phyloP scores from a whole-genome alignment of 2,888 invertebrate species.

The Iphiclides podalirius region DNA sequence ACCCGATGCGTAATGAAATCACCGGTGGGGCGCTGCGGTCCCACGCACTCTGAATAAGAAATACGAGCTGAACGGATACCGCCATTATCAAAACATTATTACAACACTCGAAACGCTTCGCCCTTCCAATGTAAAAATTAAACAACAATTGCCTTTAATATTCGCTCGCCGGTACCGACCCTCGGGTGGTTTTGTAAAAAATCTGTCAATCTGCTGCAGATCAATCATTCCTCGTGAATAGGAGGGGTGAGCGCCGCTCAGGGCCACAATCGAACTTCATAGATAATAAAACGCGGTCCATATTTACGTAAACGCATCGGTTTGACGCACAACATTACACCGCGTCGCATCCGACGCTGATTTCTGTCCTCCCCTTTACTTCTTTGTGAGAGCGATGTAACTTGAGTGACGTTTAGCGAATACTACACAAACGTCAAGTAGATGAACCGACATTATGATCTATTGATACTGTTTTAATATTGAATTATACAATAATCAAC shows the following conservation, averaged over 20 bases:
- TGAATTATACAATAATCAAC: too few species aligned
- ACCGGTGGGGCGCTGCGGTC: conserved; percentile 40
- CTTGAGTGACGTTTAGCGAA: conserved; percentile 60
- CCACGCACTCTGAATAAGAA: conserved; percentile 79
- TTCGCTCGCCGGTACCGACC: conserved; percentile 67
- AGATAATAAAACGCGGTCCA: conserved; percentile 73
- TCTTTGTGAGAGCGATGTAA: conserved; percentile 45
- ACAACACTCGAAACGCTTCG: conserved; percentile 75
- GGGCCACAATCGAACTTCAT: conserved; percentile 67
- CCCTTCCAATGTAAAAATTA: conserved; percentile 77
- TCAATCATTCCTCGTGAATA: conserved; percentile 76
- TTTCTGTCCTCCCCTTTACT: conserved; percentile 47
- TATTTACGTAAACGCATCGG: conserved; percentile 76
- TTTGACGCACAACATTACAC: conserved; percentile 69
- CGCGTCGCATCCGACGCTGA: conserved; percentile 59
- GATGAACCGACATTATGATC: conserved; percentile 39
- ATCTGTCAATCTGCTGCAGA: conserved; percentile 78
- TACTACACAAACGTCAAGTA: conserved; percentile 50
- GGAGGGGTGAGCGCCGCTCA: conserved; percentile 63
- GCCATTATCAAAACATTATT: conserved; percentile 80
- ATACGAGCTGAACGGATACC: conserved; percentile 78
- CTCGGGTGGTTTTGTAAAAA: conserved; percentile 71
- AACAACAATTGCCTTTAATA: conserved; percentile 81
- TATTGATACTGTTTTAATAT: neutral
- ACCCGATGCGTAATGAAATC: conserved; percentile 45